These are phyloP conservation scores for Apostichopus japonicus DNA, from an alignment of 35 echinoderm and acorn worm genomes.

Conservation along the genomic window DNA sequence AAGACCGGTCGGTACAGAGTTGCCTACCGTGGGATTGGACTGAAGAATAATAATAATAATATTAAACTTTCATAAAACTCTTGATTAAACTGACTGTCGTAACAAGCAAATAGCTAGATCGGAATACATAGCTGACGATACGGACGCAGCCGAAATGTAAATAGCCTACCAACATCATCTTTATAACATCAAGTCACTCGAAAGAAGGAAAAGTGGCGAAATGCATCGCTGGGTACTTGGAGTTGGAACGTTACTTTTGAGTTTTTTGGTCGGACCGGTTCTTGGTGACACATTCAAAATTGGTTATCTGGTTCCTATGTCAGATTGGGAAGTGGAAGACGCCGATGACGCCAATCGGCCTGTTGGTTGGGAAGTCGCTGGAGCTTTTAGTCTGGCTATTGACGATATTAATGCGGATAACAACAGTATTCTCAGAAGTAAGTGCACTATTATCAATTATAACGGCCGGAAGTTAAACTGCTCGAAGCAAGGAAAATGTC, in stretches of 20 bases:
- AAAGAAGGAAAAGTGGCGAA: background rate
- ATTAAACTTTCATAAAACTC: too few relatives aligned
- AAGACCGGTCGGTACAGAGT: too few relatives aligned
- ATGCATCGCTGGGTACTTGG: background rate
- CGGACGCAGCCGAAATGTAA: too few relatives aligned
- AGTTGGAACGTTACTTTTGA: background rate
- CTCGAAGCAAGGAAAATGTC: too few relatives aligned
- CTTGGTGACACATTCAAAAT: background rate
- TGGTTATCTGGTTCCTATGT: conserved; percentile 24
- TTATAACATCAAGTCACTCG: too few relatives aligned
- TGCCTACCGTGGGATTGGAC: too few relatives aligned
- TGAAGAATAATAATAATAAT: too few relatives aligned
- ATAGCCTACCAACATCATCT: too few relatives aligned
- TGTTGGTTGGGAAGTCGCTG: background rate
- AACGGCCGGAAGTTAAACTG: too few relatives aligned
- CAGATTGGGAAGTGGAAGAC: conserved; percentile 33
- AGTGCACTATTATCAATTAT: background rate
- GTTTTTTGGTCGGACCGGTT: background rate
- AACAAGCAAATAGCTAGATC: too few relatives aligned
- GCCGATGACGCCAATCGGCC: conserved; percentile 3
- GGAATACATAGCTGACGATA: too few relatives aligned
- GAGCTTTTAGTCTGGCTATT: background rate
- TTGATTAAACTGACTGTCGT: too few relatives aligned
- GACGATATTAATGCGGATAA: conserved; percentile 5
- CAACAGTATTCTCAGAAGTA: background rate